phyloP scores from a whole-genome alignment of 1,140 invertebrate genomes.

The Atta colombica region DNA sequence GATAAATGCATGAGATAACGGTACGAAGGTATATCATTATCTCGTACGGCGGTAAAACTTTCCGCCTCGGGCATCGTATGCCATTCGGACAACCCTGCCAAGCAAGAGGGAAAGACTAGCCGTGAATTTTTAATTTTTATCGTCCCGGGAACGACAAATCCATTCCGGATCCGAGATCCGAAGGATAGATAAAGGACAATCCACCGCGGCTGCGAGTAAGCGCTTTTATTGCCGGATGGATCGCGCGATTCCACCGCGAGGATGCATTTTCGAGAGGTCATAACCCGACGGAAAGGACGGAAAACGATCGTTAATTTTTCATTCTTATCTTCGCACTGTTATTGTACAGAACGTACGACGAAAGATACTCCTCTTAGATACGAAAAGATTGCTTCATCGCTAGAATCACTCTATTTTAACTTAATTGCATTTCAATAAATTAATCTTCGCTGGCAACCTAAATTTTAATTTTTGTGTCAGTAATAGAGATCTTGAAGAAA shows the following conservation, averaged over 20 bases:
- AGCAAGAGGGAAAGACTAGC: neutral
- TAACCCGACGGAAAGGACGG: slow-evolving; percentile 44
- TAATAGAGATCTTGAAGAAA: too few relatives aligned
- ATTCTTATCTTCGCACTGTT: slow-evolving; percentile 40
- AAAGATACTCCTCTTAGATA: slow-evolving; percentile 24
- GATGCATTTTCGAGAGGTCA: slow-evolving; percentile 55
- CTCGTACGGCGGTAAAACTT: slow-evolving; percentile 73
- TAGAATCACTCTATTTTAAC: neutral
- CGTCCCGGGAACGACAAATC: slow-evolving; percentile 70
- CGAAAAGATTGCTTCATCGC: neutral
- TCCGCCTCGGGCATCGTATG: slow-evolving; percentile 43
- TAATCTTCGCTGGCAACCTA: too few relatives aligned
- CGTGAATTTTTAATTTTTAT: slow-evolving; percentile 80
- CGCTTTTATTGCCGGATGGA: slow-evolving; percentile 57
- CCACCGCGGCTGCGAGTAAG: slow-evolving; percentile 17
- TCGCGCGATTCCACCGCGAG: slow-evolving; percentile 31
- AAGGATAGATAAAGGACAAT: slow-evolving; percentile 68
- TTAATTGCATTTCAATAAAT: neutral
- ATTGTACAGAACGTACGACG: neutral
- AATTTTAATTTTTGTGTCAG: too few relatives aligned
- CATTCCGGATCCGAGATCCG: slow-evolving; percentile 69
- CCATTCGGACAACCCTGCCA: slow-evolving; percentile 59
- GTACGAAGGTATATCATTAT: slow-evolving; percentile 78
- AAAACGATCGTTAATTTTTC: slow-evolving; percentile 64
- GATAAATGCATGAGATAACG: slow-evolving; percentile 80